Evolutionary conservation across 2,797 vertebrate genomes (phyloP).

Genomic region (Muscicapa comitata): DNA sequence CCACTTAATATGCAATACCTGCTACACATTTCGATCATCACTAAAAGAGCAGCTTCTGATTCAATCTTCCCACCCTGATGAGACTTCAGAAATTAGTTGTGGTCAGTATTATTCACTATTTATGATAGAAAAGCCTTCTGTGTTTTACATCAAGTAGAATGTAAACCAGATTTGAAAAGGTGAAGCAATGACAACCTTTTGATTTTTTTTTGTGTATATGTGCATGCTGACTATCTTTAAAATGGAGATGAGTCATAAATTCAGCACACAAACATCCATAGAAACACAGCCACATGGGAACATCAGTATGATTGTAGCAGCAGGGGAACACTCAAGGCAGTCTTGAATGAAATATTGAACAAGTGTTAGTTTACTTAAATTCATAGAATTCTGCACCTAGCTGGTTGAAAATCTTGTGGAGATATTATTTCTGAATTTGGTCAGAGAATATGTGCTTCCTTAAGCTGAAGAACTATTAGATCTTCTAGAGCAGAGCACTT

Average conservation of each 20-base stretch:
- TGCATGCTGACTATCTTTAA: not conserved
- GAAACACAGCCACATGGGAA: not conserved
- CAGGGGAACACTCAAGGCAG: not conserved
- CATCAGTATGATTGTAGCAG: not conserved
- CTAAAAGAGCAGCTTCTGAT: not conserved
- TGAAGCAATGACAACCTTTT: not conserved
- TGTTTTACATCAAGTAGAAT: not conserved
- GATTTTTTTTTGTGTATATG: not conserved
- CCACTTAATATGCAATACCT: not conserved
- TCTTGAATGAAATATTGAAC: not conserved
- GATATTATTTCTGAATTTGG: not conserved
- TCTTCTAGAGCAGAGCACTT: not conserved
- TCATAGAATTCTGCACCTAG: not conserved
- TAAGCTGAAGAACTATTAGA: not conserved
- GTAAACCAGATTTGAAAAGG: not conserved
- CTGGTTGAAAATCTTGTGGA: not conserved
- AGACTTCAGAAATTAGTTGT: not conserved
- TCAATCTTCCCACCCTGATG: not conserved
- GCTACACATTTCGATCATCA: not conserved
- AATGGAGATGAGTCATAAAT: not conserved
- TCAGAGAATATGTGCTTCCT: not conserved
- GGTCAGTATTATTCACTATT: not conserved
- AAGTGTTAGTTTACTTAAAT: not conserved
- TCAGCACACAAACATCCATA: not conserved
- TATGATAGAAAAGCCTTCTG: not conserved